Evolutionary conservation across 1,140 invertebrate species (phyloP), one percentile per base, ranked within the genome.

Genomic region (Amphibalanus amphitrite): DNA sequence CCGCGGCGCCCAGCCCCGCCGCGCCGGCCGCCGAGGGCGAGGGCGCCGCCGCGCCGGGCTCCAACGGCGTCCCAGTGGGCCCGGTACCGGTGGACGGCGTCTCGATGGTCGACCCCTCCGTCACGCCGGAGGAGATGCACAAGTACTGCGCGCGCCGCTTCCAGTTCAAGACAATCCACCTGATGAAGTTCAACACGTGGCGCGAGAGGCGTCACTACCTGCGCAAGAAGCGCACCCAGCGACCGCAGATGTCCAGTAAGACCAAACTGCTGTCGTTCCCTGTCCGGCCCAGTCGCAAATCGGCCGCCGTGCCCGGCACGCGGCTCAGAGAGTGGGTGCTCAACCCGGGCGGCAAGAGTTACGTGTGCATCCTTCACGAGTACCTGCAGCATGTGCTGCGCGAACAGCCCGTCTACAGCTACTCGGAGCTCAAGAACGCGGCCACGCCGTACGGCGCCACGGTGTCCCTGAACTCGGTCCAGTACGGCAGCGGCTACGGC

Each of bases 351-450:
- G 91, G 90, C n/a, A 92, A 93, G 80, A 92, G 90, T 77, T 94
- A 92, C 78, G 90, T 98, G n/a, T 96, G 93, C 78, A 96, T 97
- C 78, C 84, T 98, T 70, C 94, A 97, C 78, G 94, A 97, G 81
- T 97, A 97, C 82, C 91, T 96, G 30, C 93, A 96, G 76, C 91
- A 95, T 79, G 92, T 92, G 17, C 82, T 96, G 70, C 92, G 93
- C 79, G 91, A 93, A 72, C 93, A 97, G 77, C 94, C 94, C 4
- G 88, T 88, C 15, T 98, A 97, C 81, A 86, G 90, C 79, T 97
- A 95, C 79, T 90, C 90, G 78, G 93, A 97, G 84, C 82, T 95
- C 75, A 93, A 97, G 82, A 96, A 96, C 83, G 90, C 93, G 8
- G 87, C 90, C 17, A 93, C 89, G 0, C 95, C 95, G 0, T 97